These are phyloP conservation scores for Istiophorus platypterus DNA, from an alignment of 2,113 vertebrate genomes.

Conservation along the genomic window DNA sequence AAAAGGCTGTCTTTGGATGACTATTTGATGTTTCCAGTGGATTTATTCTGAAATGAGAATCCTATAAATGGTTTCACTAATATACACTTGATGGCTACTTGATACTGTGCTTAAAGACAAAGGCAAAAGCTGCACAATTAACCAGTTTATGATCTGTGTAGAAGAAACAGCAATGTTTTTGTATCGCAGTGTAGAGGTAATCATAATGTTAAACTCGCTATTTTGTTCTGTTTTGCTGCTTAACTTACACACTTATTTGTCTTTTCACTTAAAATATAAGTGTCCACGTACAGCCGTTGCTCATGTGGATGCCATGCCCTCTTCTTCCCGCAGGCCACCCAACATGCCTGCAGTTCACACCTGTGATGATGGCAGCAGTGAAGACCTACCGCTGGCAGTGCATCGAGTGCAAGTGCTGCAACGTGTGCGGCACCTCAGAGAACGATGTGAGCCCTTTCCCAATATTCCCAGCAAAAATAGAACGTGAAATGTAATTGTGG, in stretches of 20 bases:
- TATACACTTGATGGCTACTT: no score
- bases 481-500: no score
- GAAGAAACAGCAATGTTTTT: no score
- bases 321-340: conserved; percentile 87
- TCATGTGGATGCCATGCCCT: background rate
- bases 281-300: background rate
- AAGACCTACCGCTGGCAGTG: conserved; percentile 99
- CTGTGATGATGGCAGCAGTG: conserved; percentile 96
- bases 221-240: background rate
- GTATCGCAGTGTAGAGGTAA: background rate
- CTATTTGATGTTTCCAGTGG: no score
- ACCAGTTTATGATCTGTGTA: no score
- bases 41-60: no score
- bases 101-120: no score
- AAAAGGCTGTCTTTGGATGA: no score
- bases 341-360: conserved; percentile 96
- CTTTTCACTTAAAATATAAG: background rate
- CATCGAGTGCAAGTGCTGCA: conserved; percentile 99
- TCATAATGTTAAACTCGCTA: background rate
- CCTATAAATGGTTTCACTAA: no score
- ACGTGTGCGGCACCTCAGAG: conserved; percentile 96
- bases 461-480: background rate
- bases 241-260: background rate
- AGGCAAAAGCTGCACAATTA: no score
- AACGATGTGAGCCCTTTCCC: conserved; percentile 88